Percentiles rank a stretch among this genome's conserved stretches.
Conservation (phyloP, 2,888 invertebrate species). For the Machimus rusticus region DNA sequence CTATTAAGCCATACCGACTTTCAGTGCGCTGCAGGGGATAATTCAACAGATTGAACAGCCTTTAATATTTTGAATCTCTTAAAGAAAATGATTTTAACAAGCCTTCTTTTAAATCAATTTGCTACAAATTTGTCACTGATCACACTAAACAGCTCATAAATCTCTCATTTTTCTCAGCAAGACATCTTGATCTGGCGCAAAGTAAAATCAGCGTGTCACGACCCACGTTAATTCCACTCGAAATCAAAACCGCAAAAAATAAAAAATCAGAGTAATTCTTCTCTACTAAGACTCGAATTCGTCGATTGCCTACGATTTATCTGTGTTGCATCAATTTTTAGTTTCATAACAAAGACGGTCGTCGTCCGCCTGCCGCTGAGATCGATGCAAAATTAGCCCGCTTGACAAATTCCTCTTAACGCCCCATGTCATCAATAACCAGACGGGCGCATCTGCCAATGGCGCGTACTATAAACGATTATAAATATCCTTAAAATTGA, state of each 20-base stretch:
- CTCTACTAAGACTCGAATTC: background rate
- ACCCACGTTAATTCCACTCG: background rate
- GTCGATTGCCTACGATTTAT: conserved; percentile 2
- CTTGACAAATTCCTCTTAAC: conserved; percentile 26
- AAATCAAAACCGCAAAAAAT: background rate
- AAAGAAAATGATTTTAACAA: background rate
- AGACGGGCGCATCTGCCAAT: background rate
- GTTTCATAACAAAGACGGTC: background rate
- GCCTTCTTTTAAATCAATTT: background rate
- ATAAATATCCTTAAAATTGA: conserved; percentile 46
- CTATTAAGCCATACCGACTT: too few species aligned
- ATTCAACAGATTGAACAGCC: background rate
- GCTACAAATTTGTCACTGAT: background rate
- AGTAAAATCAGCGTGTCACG: background rate
- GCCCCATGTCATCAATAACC: conserved; percentile 17
- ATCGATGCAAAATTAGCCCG: conserved; percentile 13
- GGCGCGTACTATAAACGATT: conserved; percentile 38
- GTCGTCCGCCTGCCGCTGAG: background rate
- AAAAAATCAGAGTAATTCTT: background rate
- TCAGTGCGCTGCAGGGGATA: too few species aligned
- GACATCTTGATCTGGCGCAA: background rate
- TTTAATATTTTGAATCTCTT: too few species aligned
- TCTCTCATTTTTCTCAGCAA: background rate
- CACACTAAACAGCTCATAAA: background rate
- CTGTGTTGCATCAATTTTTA: conserved; percentile 8